A percentile compares a stretch with the other conserved stretches of the same genome.
phyloP scores from a whole-genome alignment of 2,113 vertebrate species.

The Ammodytes dubius region DNA sequence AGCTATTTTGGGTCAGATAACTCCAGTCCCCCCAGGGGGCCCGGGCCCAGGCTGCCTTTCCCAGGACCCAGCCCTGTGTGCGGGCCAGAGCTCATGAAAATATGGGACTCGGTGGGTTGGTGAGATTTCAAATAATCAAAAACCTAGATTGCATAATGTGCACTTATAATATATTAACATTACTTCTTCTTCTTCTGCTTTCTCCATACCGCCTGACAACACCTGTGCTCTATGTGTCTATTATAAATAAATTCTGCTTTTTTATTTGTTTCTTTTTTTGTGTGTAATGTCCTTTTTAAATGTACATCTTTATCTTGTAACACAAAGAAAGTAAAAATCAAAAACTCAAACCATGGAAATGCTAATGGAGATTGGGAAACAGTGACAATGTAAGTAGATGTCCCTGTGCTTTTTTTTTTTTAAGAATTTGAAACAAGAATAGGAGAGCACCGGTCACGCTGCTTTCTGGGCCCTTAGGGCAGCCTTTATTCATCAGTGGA shows the following conservation, averaged over 20 bases:
- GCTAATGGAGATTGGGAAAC: slow-evolving; percentile 67
- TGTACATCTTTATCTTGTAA: slow-evolving; percentile 71
- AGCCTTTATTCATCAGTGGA: slow-evolving; percentile 38
- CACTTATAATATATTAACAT: slow-evolving; percentile 93
- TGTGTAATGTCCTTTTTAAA: slow-evolving; percentile 68
- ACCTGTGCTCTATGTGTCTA: slow-evolving; percentile 92
- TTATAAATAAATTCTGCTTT: slow-evolving; percentile 92
- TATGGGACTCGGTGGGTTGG: slow-evolving; percentile 49
- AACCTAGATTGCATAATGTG: slow-evolving; percentile 93
- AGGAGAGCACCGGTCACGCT: slow-evolving; percentile 83
- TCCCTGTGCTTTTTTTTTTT: slow-evolving; percentile 88
- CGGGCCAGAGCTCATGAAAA: slow-evolving; percentile 40
- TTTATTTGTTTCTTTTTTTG: slow-evolving; percentile 59
- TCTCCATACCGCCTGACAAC: slow-evolving; percentile 74
- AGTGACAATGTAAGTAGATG: slow-evolving; percentile 58
- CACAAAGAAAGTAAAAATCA: slow-evolving; percentile 51
- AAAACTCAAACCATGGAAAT: slow-evolving; percentile 67
- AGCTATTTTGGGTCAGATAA: slow-evolving; percentile 83
- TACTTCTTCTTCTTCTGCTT: slow-evolving; percentile 83
- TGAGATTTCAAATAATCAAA: slow-evolving; percentile 85
- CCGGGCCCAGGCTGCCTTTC: slow-evolving; percentile 64
- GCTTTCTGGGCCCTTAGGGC: slow-evolving; percentile 65
- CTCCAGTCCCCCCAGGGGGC: slow-evolving; percentile 72
- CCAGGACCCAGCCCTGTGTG: slow-evolving; percentile 33
- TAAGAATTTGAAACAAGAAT: slow-evolving; percentile 53